A percentile compares a stretch with the other conserved stretches of the same genome.
Evolutionary conservation across 2,888 invertebrate genomes (phyloP).

Genomic region (Xestia sexstrigata): DNA sequence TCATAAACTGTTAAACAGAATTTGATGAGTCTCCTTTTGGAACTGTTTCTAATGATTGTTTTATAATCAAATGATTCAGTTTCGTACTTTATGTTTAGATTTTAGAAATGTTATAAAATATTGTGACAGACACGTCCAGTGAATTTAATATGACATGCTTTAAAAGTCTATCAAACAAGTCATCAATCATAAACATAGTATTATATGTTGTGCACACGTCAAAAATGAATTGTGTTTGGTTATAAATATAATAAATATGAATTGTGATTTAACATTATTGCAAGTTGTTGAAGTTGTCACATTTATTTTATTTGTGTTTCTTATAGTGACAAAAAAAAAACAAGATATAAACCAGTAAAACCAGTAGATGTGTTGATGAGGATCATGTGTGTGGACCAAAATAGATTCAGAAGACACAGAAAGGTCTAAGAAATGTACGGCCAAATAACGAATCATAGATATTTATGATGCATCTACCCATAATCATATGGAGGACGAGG

Average conservation of each 20-base stretch:
- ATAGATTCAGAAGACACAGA: neutral
- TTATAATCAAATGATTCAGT: constrained; percentile 9
- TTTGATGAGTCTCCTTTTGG: constrained; percentile 32
- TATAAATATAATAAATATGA: constrained; percentile 32
- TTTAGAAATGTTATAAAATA: constrained; percentile 28
- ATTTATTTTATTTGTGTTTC: constrained; percentile 5
- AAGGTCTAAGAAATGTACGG: neutral
- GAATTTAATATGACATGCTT: constrained; percentile 54
- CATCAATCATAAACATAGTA: constrained; percentile 51
- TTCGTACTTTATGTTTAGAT: neutral
- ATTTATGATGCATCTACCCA: neutral
- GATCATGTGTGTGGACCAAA: neutral
- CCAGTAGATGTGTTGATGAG: too few relatives aligned
- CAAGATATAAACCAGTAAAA: too few relatives aligned
- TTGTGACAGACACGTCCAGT: constrained; percentile 28
- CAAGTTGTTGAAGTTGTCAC: constrained; percentile 22
- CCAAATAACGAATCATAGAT: too few relatives aligned
- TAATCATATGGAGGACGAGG: neutral
- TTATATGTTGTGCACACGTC: constrained; percentile 20
- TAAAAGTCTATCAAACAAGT: constrained; percentile 48
- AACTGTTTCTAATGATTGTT: constrained; percentile 16
- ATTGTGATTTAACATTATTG: constrained; percentile 25
- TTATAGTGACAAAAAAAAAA: too few relatives aligned
- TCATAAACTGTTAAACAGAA: constrained; percentile 41
- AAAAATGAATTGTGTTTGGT: constrained; percentile 26